phyloP scores from a whole-genome alignment of 2,888 invertebrate genomes.

The Molorchus minor region DNA sequence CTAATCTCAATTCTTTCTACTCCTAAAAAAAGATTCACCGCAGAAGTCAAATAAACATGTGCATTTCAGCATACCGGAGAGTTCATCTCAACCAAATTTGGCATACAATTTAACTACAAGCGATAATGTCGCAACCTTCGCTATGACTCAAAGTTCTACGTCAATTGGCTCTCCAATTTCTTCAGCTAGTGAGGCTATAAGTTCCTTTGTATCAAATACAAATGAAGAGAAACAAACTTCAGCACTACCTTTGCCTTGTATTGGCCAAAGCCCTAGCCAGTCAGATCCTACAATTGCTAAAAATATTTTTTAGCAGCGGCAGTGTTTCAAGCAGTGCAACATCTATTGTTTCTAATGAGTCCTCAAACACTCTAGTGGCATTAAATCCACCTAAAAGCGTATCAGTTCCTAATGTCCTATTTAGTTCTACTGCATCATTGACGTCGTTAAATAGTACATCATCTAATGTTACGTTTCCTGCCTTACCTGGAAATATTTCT shows the following conservation, averaged over 20 bases:
- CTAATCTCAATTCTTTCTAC: constrained; percentile 51
- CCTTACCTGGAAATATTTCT: not conserved
- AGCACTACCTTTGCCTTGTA: constrained; percentile 30
- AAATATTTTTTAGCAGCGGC: not conserved
- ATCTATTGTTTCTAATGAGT: constrained; percentile 18
- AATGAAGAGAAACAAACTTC: constrained; percentile 16
- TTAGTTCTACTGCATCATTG: constrained; percentile 9
- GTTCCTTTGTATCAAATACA: constrained; percentile 1
- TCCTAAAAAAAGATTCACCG: constrained; percentile 45
- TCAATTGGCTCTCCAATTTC: constrained; percentile 18
- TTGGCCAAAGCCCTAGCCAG: constrained; percentile 1
- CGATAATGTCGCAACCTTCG: not conserved
- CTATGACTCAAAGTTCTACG: constrained; percentile 5
- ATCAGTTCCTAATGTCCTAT: constrained; percentile 17
- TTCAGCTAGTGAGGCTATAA: constrained; percentile 3
- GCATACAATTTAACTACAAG: too few relatives aligned
- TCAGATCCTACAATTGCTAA: not conserved
- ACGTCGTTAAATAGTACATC: not conserved
- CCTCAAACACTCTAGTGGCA: not conserved
- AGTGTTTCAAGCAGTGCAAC: constrained; percentile 13
- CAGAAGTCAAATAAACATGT: constrained; percentile 52
- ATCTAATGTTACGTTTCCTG: constrained; percentile 5
- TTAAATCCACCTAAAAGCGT: not conserved
- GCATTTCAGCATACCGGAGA: constrained; percentile 50
- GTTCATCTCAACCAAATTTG: constrained; percentile 25